Percentiles rank a stretch among this genome's conserved stretches.
phyloP scores from a whole-genome alignment of 2,888 invertebrate genomes.

The Acrocyrtus sp. region DNA sequence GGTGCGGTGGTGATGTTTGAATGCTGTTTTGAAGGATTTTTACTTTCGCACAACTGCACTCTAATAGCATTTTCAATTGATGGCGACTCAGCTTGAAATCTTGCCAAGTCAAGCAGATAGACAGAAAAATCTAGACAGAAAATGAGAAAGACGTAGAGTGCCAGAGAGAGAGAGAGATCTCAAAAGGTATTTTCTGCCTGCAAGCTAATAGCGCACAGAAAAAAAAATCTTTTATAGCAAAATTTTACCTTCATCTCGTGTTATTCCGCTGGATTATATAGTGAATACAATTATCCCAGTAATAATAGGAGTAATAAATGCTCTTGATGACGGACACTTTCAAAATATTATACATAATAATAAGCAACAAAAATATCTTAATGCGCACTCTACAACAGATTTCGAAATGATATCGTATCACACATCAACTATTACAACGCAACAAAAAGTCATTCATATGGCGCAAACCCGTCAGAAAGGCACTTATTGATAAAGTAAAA shows the following conservation, averaged over 20 bases:
- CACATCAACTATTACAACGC: too few species aligned
- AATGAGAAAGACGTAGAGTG: conserved; percentile 17
- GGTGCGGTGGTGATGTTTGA: conserved; percentile 35
- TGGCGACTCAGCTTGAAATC: conserved; percentile 43
- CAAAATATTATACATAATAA: conserved; percentile 41
- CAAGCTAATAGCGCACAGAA: too few species aligned
- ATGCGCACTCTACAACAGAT: too few species aligned
- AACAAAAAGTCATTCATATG: too few species aligned
- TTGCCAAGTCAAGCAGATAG: conserved; percentile 46
- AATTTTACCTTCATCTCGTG: too few species aligned
- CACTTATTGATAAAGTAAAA: conserved; percentile 3
- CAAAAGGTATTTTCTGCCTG: too few species aligned
- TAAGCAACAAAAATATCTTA: too few species aligned
- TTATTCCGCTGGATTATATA: conserved; percentile 8
- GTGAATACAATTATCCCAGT: conserved; percentile 22
- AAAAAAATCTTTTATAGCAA: too few species aligned
- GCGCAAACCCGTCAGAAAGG: too few species aligned
- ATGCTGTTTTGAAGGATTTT: conserved; percentile 49
- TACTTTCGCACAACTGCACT: conserved; percentile 53
- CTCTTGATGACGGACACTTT: conserved; percentile 42
- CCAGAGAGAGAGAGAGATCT: too few species aligned
- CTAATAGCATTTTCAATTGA: conserved; percentile 49
- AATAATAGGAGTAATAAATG: conserved; percentile 15
- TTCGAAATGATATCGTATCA: too few species aligned
- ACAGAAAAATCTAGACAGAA: not conserved